These are phyloP conservation scores for Petaurus breviceps DNA, from an alignment of 2,113 vertebrate species.

Conservation along the genomic window DNA sequence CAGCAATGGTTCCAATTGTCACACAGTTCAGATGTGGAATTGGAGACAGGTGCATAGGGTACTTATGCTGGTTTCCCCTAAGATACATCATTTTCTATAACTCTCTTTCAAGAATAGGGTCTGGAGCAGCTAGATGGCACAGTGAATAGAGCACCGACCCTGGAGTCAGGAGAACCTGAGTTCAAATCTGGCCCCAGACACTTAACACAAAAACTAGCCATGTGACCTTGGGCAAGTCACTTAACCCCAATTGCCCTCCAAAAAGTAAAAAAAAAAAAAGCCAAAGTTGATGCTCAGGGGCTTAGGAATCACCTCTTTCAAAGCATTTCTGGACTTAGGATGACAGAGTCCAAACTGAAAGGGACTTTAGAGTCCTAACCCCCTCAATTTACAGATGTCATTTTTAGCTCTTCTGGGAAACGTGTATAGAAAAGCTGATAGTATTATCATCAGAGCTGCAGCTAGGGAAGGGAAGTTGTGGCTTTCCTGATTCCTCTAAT, in stretches of 20 bases:
- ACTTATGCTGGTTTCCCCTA: not conserved
- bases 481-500: not conserved
- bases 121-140: too few relatives aligned
- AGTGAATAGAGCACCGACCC: too few relatives aligned
- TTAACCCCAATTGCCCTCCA: too few relatives aligned
- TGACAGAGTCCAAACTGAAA: too few relatives aligned
- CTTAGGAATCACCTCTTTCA: not conserved
- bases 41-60: accelerated
- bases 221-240: too few relatives aligned
- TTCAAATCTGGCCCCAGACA: too few relatives aligned
- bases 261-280: not conserved
- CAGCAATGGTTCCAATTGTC: not conserved
- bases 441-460: not conserved
- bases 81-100: not conserved
- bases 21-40: accelerated
- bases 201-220: too few relatives aligned
- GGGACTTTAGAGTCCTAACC: not conserved
- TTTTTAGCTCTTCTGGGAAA: not conserved
- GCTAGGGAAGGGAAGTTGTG: not conserved
- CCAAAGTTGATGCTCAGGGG: not conserved
- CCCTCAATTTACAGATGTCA: not conserved
- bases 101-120: too few relatives aligned
- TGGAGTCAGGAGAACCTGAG: too few relatives aligned
- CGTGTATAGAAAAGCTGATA: not conserved
- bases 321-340: not conserved